Conservation (phyloP, 2,797 vertebrate species). For the Melanotaenia maccullochi region DNA sequence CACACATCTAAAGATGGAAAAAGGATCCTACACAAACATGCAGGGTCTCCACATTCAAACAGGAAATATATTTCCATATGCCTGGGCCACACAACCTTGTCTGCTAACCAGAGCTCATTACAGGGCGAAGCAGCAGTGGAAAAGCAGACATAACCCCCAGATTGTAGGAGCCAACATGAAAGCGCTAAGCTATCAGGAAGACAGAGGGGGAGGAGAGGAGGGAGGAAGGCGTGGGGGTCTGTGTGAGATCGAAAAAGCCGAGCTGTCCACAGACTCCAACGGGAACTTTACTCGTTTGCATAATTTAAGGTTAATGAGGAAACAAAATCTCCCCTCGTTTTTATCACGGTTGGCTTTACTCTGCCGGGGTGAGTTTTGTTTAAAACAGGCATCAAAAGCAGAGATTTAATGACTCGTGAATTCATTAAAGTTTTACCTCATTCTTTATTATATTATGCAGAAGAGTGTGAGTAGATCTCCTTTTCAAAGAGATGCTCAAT, state of each 20-base stretch:
- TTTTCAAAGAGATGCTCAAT: slow-evolving; percentile 58
- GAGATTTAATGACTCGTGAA: slow-evolving; percentile 68
- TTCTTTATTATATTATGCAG: slow-evolving; percentile 51
- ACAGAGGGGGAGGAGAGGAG: neutral
- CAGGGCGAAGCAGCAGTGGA: slow-evolving; percentile 49
- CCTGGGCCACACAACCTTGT: slow-evolving; percentile 53
- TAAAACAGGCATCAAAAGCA: slow-evolving; percentile 65
- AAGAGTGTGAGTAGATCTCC: slow-evolving; percentile 18
- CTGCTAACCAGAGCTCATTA: slow-evolving; percentile 71
- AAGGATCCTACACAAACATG: slow-evolving; percentile 30
- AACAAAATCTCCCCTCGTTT: slow-evolving; percentile 72
- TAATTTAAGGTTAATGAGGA: slow-evolving; percentile 85
- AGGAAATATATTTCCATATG: slow-evolving; percentile 40
- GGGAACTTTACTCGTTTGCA: slow-evolving; percentile 77
- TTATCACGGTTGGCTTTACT: slow-evolving; percentile 46
- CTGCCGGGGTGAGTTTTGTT: slow-evolving; percentile 59
- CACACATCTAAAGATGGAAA: slow-evolving; percentile 14
- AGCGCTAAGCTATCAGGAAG: slow-evolving; percentile 39
- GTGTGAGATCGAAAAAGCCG: slow-evolving; percentile 20
- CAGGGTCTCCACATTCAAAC: slow-evolving; percentile 14
- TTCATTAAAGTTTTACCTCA: slow-evolving; percentile 63
- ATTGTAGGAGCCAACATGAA: slow-evolving; percentile 64
- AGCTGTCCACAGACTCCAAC: slow-evolving; percentile 59
- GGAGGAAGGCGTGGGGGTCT: neutral
- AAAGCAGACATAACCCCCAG: slow-evolving; percentile 70